Conservation (phyloP, 2,797 vertebrate genomes). For the Amazona finschi region DNA sequence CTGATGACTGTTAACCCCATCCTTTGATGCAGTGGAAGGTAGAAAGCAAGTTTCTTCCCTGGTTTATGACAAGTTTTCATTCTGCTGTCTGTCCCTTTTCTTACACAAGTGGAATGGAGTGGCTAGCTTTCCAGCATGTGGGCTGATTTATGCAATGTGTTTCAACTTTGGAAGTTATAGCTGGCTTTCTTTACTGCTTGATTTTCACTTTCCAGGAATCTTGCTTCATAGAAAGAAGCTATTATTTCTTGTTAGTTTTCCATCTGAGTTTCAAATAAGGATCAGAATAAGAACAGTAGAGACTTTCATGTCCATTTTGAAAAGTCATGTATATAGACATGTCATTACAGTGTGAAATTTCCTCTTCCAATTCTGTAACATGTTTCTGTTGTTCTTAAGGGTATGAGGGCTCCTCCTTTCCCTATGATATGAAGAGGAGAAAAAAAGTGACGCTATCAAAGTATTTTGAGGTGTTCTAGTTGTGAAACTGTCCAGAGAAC, state of each 20-base stretch:
- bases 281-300: background rate
- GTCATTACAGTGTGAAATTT: background rate
- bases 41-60: background rate
- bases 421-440: background rate
- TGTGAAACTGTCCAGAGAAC: background rate
- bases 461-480: background rate
- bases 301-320: background rate
- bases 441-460: rapidly evolving
- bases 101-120: background rate
- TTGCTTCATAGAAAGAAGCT: background rate
- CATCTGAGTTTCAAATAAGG: background rate
- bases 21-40: background rate
- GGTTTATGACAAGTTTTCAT: background rate
- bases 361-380: background rate
- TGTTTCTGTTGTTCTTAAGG: background rate
- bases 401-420: background rate
- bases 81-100: background rate
- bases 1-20: background rate
- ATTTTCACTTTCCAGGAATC: constrained; percentile 10
- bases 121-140: background rate
- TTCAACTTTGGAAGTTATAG: background rate
- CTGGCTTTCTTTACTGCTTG: background rate
- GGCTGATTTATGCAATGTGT: background rate
- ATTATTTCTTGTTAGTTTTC: background rate
- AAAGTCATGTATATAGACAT: background rate